phyloP scores from a whole-genome alignment of 2,888 invertebrate species.

The Spilosoma lubricipeda region DNA sequence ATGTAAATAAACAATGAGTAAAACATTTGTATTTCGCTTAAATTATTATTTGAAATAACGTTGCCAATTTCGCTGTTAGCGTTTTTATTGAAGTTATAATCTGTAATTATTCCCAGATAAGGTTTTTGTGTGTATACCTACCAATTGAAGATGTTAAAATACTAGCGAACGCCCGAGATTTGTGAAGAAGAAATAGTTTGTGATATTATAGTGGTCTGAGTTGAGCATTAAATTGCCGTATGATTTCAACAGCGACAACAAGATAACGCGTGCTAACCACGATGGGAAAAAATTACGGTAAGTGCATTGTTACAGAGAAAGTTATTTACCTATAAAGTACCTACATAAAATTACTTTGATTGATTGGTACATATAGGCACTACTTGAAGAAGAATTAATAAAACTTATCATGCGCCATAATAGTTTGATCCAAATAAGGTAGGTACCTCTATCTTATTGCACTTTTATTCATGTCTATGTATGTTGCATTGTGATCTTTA shows the following conservation, averaged over 20 bases:
- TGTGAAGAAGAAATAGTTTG: constrained; percentile 23
- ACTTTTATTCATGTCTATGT: too few species aligned
- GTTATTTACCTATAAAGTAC: neutral
- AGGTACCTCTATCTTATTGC: neutral
- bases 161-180: constrained; percentile 28
- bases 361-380: neutral
- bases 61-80: neutral
- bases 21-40: neutral
- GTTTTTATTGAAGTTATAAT: constrained; percentile 1
- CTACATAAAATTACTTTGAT: neutral
- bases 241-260: constrained; percentile 40
- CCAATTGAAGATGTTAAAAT: constrained; percentile 42
- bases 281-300: constrained; percentile 78
- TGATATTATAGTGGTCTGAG: constrained; percentile 26
- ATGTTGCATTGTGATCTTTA: neutral
- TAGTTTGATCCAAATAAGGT: neutral
- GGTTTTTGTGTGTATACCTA: constrained; percentile 36
- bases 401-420: neutral
- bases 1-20: constrained; percentile 36
- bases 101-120: constrained; percentile 34
- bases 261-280: constrained; percentile 20
- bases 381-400: neutral
- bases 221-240: constrained; percentile 37
- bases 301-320: constrained; percentile 37
- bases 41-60: neutral